Conservation (phyloP, 2,113 vertebrate species). For the Forbesichthys papilliferus region DNA sequence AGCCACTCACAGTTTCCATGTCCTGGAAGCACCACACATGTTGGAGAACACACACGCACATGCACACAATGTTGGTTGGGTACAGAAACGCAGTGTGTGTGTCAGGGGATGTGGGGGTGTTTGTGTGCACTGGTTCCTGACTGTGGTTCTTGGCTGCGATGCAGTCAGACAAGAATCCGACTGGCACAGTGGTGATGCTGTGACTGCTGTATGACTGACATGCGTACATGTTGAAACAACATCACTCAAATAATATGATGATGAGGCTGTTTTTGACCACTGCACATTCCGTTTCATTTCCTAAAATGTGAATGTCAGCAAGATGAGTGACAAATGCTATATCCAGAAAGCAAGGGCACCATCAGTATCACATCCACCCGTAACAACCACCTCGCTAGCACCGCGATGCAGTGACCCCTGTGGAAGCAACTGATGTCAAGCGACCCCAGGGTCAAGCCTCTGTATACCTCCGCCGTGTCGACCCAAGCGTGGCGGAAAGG, state of each 20-base stretch:
- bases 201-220: slow-evolving; percentile 36
- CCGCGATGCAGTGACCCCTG: too few relatives aligned
- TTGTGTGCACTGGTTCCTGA: slow-evolving; percentile 35
- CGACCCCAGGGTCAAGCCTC: too few relatives aligned
- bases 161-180: slow-evolving; percentile 47
- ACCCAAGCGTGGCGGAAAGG: neutral
- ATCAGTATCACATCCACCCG: too few relatives aligned
- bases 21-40: slow-evolving; percentile 73
- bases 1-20: slow-evolving; percentile 74
- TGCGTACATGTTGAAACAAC: slow-evolving; percentile 4
- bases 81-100: slow-evolving; percentile 24
- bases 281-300: too few relatives aligned
- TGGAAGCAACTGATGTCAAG: too few relatives aligned
- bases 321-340: too few relatives aligned
- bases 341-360: too few relatives aligned
- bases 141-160: slow-evolving; percentile 34
- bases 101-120: slow-evolving; percentile 27
- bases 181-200: slow-evolving; percentile 41
- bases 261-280: too few relatives aligned
- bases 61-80: slow-evolving; percentile 26
- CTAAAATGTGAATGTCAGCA: neutral
- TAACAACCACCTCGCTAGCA: too few relatives aligned
- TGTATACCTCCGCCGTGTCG: too few relatives aligned
- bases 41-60: slow-evolving; percentile 38
- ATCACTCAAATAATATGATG: neutral